Evolutionary conservation across 1,140 invertebrate species (phyloP), one percentile per base, ranked within the genome.

Genomic region (Cepaea nemoralis): DNA sequence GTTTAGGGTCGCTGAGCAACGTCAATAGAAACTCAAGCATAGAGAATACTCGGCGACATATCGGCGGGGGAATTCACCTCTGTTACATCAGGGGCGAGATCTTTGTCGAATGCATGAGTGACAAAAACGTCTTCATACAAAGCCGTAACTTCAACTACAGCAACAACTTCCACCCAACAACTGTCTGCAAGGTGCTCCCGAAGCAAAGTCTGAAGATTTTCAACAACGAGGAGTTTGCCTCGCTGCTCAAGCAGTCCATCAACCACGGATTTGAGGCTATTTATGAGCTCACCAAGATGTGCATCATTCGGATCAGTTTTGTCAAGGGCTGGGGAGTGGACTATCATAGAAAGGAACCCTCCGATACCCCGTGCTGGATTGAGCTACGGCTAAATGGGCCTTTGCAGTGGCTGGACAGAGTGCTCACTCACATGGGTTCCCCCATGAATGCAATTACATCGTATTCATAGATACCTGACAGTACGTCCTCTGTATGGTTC

Each of bases 221-320:
- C 92, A 98, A 99, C 88, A 98, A 98, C 92, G 95, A 40, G 84
- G 97, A 98, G 92, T 99, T 99, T 92, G 97, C 97, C 42, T 95
- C 97, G 87, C 92, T 98, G 70, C 93, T 99, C 19, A 89, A 87
- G 75, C 96, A 98, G 91, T 97, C 96, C 85, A 97, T 98, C 0
- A 91, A 91, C 85, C 90, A 90, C 82, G 91, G 91, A 37, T 91
- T 98, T 89, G 97, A 98, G 91, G 97, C 97, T 45, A 97, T 99
- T 10, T 99, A 98, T 88, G 97, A 99, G 92, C 93, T 99, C 63
- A 98, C 97, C 0, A 98, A 98, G 93, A 99, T 99, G 97, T 99
- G 98, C 89, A 98, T 97, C 31, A 99, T 99, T 86, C 94, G 97
- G 35, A 91, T 93, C 89, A 92, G 92, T 73, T 93, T 93, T 85